Conservation (phyloP, 2,797 vertebrate species). For the Luscinia luscinia region DNA sequence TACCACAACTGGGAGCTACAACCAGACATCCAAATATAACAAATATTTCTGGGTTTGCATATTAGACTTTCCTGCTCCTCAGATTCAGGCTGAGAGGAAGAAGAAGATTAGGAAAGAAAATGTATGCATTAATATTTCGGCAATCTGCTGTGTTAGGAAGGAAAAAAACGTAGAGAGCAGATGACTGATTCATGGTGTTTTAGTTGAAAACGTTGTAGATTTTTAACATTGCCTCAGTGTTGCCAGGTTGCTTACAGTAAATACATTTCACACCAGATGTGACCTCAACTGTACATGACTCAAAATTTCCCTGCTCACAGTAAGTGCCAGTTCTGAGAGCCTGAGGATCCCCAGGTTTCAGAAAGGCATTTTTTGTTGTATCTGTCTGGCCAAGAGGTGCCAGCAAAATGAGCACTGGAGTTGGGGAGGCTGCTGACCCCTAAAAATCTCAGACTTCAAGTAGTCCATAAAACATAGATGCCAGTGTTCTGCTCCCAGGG, state of each 20-base stretch:
- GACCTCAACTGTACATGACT: background rate
- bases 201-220: slow-evolving; percentile 17
- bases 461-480: slow-evolving; percentile 47
- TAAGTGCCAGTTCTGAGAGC: background rate
- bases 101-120: slow-evolving; percentile 22
- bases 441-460: slow-evolving; percentile 60
- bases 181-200: slow-evolving; percentile 47
- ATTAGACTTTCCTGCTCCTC: background rate
- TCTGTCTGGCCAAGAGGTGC: slow-evolving; percentile 28
- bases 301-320: slow-evolving; percentile 2
- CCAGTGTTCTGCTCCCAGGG: slow-evolving; percentile 45
- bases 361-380: background rate
- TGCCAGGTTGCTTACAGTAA: slow-evolving; percentile 14
- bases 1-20: background rate
- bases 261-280: slow-evolving; percentile 34
- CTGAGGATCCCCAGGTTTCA: background rate
- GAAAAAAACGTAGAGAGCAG: slow-evolving; percentile 29
- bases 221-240: slow-evolving; percentile 49
- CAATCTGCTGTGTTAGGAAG: slow-evolving; percentile 15
- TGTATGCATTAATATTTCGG: slow-evolving; percentile 11
- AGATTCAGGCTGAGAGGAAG: background rate
- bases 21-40: slow-evolving; percentile 25
- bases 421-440: slow-evolving; percentile 55
- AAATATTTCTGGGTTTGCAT: slow-evolving; percentile 36
- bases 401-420: background rate